Percentiles rank a stretch among this genome's conserved stretches.
phyloP scores from a whole-genome alignment of 2,888 invertebrate species.

The Platycheirus rosarum region DNA sequence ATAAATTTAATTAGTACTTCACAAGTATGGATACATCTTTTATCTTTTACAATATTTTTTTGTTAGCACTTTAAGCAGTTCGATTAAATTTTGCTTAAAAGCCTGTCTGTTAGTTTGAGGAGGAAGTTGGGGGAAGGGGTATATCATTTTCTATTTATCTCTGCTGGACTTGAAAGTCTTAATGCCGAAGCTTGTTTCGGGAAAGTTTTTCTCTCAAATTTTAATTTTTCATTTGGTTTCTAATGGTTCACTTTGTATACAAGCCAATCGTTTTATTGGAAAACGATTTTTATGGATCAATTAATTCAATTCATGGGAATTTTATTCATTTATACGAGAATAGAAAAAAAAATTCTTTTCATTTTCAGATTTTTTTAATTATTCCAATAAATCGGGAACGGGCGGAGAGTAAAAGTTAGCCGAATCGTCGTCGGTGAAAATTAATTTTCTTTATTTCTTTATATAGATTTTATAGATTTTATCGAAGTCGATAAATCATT shows the following conservation, averaged over 20 bases:
- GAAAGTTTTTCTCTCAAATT: conserved; percentile 15
- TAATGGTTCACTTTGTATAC: conserved; percentile 29
- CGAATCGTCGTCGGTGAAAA: too few species aligned
- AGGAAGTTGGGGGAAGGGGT: background rate
- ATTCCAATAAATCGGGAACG: conserved; percentile 15
- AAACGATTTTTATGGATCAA: conserved; percentile 66
- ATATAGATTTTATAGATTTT: conserved; percentile 19
- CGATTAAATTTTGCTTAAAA: conserved; percentile 48
- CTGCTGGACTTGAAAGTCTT: background rate
- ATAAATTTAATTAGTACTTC: conserved; percentile 55
- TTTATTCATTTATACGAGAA: conserved; percentile 28
- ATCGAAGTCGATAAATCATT: conserved; percentile 23
- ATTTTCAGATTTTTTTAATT: conserved; percentile 16
- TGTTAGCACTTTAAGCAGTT: conserved; percentile 38
- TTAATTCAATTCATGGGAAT: conserved; percentile 66
- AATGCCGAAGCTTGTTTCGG: conserved; percentile 1
- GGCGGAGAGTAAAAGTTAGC: background rate
- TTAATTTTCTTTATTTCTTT: background rate
- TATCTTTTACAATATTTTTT: conserved; percentile 4
- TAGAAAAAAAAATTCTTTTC: conserved; percentile 1
- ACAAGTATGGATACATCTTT: conserved; percentile 8
- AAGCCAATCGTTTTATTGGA: conserved; percentile 35
- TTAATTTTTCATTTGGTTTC: background rate
- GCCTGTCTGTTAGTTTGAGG: background rate
- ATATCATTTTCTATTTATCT: conserved; percentile 7